These are phyloP conservation scores for Cerceris ruficornis DNA, from an alignment of 2,888 invertebrate species.

Conservation along the genomic window DNA sequence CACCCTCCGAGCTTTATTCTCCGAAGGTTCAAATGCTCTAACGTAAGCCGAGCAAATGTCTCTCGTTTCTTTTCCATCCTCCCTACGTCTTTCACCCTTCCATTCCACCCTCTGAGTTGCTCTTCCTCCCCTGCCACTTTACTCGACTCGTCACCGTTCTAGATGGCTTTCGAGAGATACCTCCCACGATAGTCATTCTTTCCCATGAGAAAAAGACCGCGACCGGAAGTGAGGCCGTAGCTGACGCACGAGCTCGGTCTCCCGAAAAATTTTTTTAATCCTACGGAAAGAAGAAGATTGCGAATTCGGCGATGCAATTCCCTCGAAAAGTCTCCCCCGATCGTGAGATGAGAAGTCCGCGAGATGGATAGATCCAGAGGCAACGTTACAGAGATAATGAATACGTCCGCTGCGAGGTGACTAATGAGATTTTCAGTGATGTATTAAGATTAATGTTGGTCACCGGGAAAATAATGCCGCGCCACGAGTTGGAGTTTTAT, in stretches of 20 bases:
- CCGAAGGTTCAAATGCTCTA: slow-evolving; percentile 50
- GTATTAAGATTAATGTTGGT: slow-evolving; percentile 38
- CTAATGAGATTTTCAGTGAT: slow-evolving; percentile 25
- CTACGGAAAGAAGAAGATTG: neutral
- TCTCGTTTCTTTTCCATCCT: slow-evolving; percentile 19
- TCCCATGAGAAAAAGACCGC: slow-evolving; percentile 33
- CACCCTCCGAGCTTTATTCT: slow-evolving; percentile 44
- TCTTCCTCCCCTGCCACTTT: slow-evolving; percentile 35
- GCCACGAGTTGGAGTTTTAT: neutral
- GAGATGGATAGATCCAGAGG: slow-evolving; percentile 22
- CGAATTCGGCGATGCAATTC: neutral
- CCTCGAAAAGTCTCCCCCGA: neutral
- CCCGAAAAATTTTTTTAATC: slow-evolving; percentile 58
- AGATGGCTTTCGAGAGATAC: slow-evolving; percentile 55
- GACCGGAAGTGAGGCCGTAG: slow-evolving; percentile 37
- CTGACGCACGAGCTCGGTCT: slow-evolving; percentile 34
- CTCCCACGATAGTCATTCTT: slow-evolving; percentile 48
- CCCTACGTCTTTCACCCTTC: neutral
- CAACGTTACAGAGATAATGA: slow-evolving; percentile 32
- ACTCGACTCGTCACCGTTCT: slow-evolving; percentile 47
- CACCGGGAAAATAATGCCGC: slow-evolving; percentile 4
- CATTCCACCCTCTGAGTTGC: neutral
- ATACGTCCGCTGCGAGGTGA: slow-evolving; percentile 26
- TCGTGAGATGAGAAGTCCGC: slow-evolving; percentile 4
- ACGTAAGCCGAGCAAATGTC: slow-evolving; percentile 54